Conservation (phyloP, 1,140 invertebrate species). For the Archivesica marissinica region DNA sequence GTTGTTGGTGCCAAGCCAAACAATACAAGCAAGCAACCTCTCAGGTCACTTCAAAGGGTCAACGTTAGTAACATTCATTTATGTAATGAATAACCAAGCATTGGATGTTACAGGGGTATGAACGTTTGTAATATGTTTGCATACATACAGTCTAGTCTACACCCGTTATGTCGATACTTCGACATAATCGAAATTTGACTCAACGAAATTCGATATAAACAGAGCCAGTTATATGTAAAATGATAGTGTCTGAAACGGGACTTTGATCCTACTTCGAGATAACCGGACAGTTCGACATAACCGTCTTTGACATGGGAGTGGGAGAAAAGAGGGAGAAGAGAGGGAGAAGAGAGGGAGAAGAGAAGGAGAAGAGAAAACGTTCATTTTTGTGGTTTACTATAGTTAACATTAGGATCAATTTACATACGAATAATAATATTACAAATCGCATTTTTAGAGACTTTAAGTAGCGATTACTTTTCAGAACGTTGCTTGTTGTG, state of each 20-base stretch:
- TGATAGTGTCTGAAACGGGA: too few relatives aligned
- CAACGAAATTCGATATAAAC: too few relatives aligned
- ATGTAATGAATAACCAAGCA: neutral
- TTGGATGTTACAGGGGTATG: neutral
- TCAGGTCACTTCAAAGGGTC: too few relatives aligned
- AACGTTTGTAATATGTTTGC: neutral
- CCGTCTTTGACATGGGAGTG: neutral
- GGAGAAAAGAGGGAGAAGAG: neutral
- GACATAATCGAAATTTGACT: too few relatives aligned
- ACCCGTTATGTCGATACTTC: too few relatives aligned
- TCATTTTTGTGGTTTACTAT: neutral
- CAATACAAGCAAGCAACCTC: neutral
- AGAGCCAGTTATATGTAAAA: too few relatives aligned
- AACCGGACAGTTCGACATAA: too few relatives aligned
- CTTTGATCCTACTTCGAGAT: too few relatives aligned
- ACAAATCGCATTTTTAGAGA: neutral
- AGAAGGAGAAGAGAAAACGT: too few relatives aligned
- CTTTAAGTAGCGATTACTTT: conserved; percentile 16
- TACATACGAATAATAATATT: neutral
- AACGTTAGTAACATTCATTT: neutral
- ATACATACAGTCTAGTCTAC: too few relatives aligned
- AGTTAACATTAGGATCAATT: neutral
- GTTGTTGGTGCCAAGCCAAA: neutral
- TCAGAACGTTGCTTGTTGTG: neutral
- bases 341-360: neutral